Evolutionary conservation across 2,888 invertebrate genomes (phyloP).

Genomic region (Tigriopus californicus): DNA sequence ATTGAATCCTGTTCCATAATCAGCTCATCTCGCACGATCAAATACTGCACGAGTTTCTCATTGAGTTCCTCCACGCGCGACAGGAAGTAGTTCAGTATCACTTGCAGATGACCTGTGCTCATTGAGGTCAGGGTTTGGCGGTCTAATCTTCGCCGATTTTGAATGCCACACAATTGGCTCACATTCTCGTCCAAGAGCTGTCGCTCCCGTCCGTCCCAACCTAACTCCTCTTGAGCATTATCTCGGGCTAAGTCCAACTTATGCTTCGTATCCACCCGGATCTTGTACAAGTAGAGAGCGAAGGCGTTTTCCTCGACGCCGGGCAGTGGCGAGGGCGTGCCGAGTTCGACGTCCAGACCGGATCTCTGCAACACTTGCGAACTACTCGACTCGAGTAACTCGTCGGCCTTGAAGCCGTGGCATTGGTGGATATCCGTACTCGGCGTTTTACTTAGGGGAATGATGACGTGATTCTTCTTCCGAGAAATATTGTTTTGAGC

Average conservation of each 20-base stretch:
- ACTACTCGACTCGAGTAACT: no score
- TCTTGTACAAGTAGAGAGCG: not conserved
- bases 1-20: conserved; percentile 97
- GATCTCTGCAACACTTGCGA: no score
- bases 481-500: conserved; percentile 5
- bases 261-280: conserved; percentile 1
- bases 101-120: conserved; percentile 81
- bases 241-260: not conserved
- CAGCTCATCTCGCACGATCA: conserved; percentile 81
- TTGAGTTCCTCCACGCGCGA: conserved; percentile 45
- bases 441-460: not conserved
- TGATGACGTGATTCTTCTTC: conserved; percentile 9
- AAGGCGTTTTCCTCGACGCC: no score
- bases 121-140: conserved; percentile 71
- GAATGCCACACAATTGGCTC: not conserved
- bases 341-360: no score
- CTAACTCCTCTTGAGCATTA: conserved; percentile 1
- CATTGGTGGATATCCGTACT: not conserved
- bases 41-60: conserved; percentile 65
- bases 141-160: conserved; percentile 32
- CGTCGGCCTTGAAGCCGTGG: no score
- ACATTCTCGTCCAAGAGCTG: not conserved
- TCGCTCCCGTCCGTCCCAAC: not conserved
- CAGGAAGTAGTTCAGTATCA: conserved; percentile 82
- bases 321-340: no score